Conservation (phyloP, 2,888 invertebrate genomes). For the Cheilosia variabilis region DNA sequence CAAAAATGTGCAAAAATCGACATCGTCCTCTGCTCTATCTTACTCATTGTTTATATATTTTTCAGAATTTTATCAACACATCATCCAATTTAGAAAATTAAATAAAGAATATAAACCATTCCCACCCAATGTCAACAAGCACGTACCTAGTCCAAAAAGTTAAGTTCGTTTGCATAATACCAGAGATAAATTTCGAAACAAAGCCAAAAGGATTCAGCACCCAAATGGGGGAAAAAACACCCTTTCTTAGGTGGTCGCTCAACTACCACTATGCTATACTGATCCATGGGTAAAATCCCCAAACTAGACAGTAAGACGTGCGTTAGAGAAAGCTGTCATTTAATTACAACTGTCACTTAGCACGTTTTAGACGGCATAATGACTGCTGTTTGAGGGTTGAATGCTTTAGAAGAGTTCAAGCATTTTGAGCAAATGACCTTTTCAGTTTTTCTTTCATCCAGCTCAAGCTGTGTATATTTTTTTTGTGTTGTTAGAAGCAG, state of each 20-base stretch:
- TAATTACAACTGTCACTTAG: constrained; percentile 54
- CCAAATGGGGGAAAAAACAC: background rate
- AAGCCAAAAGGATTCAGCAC: constrained; percentile 2
- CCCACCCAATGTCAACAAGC: background rate
- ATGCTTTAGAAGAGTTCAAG: constrained; percentile 10
- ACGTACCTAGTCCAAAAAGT: background rate
- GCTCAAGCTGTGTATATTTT: constrained; percentile 2
- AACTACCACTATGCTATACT: constrained; percentile 2
- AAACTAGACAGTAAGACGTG: constrained; percentile 44
- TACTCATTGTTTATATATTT: too few species aligned
- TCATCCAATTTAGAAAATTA: too few species aligned
- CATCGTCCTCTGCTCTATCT: too few species aligned
- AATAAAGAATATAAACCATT: too few species aligned
- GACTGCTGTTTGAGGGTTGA: constrained; percentile 29
- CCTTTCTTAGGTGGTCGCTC: constrained; percentile 3
- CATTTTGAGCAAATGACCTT: constrained; percentile 33
- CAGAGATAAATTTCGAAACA: constrained; percentile 25
- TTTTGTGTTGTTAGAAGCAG: constrained; percentile 5
- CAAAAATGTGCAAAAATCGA: too few species aligned
- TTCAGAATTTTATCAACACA: too few species aligned
- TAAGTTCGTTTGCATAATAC: constrained; percentile 23
- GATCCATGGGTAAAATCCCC: constrained; percentile 1
- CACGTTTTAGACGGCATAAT: constrained; percentile 42
- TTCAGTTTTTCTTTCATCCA: constrained; percentile 16
- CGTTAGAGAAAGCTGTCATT: constrained; percentile 31